These are phyloP conservation scores for Gibbula magus DNA, from an alignment of 2,888 invertebrate genomes.

Conservation along the genomic window DNA sequence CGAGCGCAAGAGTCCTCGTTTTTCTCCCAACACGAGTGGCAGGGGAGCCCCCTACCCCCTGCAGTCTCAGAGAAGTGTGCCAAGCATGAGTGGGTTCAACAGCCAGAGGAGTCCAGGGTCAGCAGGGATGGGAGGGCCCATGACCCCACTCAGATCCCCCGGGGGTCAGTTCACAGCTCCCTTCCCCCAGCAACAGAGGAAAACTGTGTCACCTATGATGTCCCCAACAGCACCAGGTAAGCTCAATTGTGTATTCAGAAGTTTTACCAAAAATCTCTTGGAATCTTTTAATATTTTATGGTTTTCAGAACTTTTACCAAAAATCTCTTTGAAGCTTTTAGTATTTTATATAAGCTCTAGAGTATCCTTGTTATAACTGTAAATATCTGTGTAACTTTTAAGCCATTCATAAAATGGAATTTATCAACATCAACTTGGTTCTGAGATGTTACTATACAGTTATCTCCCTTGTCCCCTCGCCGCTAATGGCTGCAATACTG, in stretches of 20 bases:
- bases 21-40: slow-evolving; percentile 48
- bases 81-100: slow-evolving; percentile 41
- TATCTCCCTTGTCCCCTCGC: too few species aligned
- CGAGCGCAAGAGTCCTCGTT: slow-evolving; percentile 63
- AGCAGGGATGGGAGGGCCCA: slow-evolving; percentile 14
- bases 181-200: slow-evolving; percentile 33
- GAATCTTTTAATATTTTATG: too few species aligned
- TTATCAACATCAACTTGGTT: too few species aligned
- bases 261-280: too few species aligned
- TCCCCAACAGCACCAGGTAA: slow-evolving; percentile 45
- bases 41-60: slow-evolving; percentile 21
- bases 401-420: too few species aligned
- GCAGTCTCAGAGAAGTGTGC: slow-evolving; percentile 36
- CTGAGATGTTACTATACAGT: too few species aligned
- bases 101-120: slow-evolving; percentile 57
- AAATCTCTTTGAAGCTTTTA: background rate
- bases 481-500: too few species aligned
- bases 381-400: too few species aligned
- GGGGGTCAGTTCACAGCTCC: slow-evolving; percentile 38
- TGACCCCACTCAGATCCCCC: slow-evolving; percentile 6
- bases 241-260: background rate
- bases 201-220: slow-evolving; percentile 43
- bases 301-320: too few species aligned
- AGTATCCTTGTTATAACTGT: too few species aligned
- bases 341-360: too few species aligned